Evolutionary conservation across 1,140 invertebrate species (phyloP).

Genomic region (Andricus grossulariae): DNA sequence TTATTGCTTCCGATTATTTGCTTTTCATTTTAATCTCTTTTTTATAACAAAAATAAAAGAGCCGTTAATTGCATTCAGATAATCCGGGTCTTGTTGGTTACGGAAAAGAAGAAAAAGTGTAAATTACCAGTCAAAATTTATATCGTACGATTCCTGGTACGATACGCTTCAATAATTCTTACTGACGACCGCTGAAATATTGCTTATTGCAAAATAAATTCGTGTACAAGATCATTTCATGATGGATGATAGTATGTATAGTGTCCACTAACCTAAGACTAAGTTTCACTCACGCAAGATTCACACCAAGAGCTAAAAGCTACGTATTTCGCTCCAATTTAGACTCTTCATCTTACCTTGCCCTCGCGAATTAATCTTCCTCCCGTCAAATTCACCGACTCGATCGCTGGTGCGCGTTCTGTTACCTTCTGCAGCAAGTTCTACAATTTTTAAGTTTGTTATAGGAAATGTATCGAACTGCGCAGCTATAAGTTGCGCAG

Average conservation of each 20-base stretch:
- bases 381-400: constrained; percentile 95
- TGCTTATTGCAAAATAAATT: constrained; percentile 46
- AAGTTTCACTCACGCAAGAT: constrained; percentile 55
- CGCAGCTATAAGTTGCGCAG: no score
- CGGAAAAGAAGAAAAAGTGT: constrained; percentile 12
- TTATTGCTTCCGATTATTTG: not conserved
- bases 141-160: constrained; percentile 28
- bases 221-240: constrained; percentile 40
- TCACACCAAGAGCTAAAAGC: constrained; percentile 51
- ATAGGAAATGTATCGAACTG: no score
- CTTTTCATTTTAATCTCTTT: not conserved
- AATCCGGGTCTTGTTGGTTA: not conserved
- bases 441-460: constrained; percentile 76
- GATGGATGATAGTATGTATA: constrained; percentile 45
- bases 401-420: constrained; percentile 93
- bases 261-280: constrained; percentile 53
- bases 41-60: not conserved
- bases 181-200: constrained; percentile 57
- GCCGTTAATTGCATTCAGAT: constrained; percentile 13
- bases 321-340: not conserved
- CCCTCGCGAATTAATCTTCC: constrained; percentile 97
- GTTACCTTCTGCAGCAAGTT: constrained; percentile 92
- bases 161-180: constrained; percentile 27
- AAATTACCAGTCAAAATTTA: constrained; percentile 33
- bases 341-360: constrained; percentile 86